phyloP scores from a whole-genome alignment of 2,797 vertebrate genomes.

The Cryptoblepharus egeriae region DNA sequence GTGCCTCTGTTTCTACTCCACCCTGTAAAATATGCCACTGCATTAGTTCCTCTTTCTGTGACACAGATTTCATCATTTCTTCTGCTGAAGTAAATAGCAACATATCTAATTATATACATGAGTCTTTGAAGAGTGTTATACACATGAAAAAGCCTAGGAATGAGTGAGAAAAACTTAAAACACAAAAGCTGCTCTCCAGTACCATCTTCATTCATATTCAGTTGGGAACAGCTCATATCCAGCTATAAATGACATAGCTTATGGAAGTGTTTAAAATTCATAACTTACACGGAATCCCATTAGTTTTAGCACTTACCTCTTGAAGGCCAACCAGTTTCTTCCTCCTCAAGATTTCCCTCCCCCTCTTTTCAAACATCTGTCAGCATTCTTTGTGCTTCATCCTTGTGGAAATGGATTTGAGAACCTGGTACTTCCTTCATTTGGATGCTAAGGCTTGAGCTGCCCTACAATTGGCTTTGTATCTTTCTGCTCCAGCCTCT shows the following conservation, averaged over 20 bases:
- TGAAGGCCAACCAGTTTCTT: slow-evolving; percentile 41
- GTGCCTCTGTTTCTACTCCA: neutral
- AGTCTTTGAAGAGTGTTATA: slow-evolving; percentile 39
- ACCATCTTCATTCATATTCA: slow-evolving; percentile 48
- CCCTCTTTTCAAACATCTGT: slow-evolving; percentile 33
- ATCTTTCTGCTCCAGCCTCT: neutral
- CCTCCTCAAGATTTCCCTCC: slow-evolving; percentile 15
- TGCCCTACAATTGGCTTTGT: neutral
- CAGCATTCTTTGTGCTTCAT: slow-evolving; percentile 40
- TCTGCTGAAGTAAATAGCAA: neutral
- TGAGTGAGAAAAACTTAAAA: slow-evolving; percentile 36
- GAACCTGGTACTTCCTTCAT: neutral
- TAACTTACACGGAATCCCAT: slow-evolving; percentile 64
- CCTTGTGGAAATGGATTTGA: slow-evolving; percentile 44
- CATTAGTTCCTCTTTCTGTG: neutral
- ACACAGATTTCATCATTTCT: neutral
- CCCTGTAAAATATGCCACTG: neutral
- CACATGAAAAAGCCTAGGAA: slow-evolving; percentile 31
- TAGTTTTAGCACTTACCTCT: slow-evolving; percentile 52
- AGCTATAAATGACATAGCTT: slow-evolving; percentile 54
- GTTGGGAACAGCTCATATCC: slow-evolving; percentile 39
- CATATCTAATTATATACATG: slow-evolving; percentile 13
- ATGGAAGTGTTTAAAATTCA: slow-evolving; percentile 64
- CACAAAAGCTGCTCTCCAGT: slow-evolving; percentile 35
- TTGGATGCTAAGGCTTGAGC: neutral